Conservation (phyloP, 2,113 vertebrate genomes). For the Lonchura striata region DNA sequence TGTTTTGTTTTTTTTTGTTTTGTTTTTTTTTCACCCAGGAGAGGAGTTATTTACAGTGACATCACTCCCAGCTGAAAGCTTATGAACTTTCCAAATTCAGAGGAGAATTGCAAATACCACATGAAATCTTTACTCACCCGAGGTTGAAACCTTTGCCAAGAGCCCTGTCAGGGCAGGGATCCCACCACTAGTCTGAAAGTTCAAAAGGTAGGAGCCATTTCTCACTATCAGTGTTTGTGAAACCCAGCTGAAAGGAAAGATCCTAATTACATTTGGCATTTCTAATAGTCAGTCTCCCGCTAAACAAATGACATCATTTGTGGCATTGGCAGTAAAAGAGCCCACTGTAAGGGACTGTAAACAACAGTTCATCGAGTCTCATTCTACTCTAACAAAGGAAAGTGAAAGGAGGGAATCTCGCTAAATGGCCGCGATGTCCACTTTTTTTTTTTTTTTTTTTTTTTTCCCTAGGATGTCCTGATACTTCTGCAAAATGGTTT, state of each 20-base stretch:
- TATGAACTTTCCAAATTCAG: not conserved
- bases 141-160: not conserved
- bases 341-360: slow-evolving; percentile 37
- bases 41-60: not conserved
- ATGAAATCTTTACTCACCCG: not conserved
- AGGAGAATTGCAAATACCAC: not conserved
- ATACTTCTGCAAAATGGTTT: not conserved
- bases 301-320: slow-evolving; percentile 65
- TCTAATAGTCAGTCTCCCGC: not conserved
- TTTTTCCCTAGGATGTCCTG: not conserved
- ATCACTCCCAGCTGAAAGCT: not conserved
- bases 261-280: slow-evolving; percentile 62
- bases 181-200: not conserved
- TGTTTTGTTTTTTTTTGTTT: not conserved
- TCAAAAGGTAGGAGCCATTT: slow-evolving; percentile 53
- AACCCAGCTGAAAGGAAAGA: not conserved
- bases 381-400: slow-evolving; percentile 5
- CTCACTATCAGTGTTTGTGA: slow-evolving; percentile 31
- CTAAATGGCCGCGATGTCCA: not conserved
- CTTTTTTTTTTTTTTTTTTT: not conserved
- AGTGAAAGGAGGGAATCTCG: not conserved
- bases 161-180: not conserved
- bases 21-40: not conserved
- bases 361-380: slow-evolving; percentile 25
- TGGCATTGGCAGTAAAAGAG: slow-evolving; percentile 38